Evolutionary conservation across 2,113 vertebrate genomes (phyloP), one percentile per base, ranked within the genome.

Genomic region (Phainopepla nitens): DNA sequence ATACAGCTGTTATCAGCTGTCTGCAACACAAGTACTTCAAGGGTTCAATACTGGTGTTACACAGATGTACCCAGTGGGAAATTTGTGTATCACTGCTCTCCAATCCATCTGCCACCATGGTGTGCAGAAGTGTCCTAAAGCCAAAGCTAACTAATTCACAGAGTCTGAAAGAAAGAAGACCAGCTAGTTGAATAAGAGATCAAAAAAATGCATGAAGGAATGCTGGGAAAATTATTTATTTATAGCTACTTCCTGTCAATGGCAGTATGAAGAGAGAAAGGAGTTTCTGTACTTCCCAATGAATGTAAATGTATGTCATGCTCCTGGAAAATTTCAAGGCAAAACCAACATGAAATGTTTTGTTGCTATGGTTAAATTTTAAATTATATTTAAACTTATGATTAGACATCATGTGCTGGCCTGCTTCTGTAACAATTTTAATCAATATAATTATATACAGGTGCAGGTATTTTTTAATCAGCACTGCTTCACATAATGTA

Each of bases 41-140:
- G 42, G 27, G 11, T 41, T 93, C 58, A 42, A 17, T 5, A 56
- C 0, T 58, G 39, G 53, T 42, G 25, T 60, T 50, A 47, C 17
- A 50, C 3, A 39, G 9, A 58, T 7, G 3, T 42, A n/a, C 5
- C 0, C 7, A 39, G 9, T 0, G 8, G n/a, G 22, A 44, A 10
- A 31, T 31, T 57, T 51, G 28, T 5, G 0, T 15, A n/a, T 53
- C 72, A 41, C 11, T 49, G 8, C 13, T 22, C 68, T 56, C 73
- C 68, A 77, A 29, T 17, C 12, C 68, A 72, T 15, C 41, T 49
- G 62, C 44, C 51, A 60, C 10, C 44, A 6, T n/a, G 7, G 23
- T 39, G 47, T n/a, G 60, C 39, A 44, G 6, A 76, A 73, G 15
- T 15, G 15, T 31, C 44, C 45, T 24, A 53, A 83, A 81, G 31